Evolutionary conservation across 2,888 invertebrate genomes (phyloP).

Genomic region (Brachyptera risi): DNA sequence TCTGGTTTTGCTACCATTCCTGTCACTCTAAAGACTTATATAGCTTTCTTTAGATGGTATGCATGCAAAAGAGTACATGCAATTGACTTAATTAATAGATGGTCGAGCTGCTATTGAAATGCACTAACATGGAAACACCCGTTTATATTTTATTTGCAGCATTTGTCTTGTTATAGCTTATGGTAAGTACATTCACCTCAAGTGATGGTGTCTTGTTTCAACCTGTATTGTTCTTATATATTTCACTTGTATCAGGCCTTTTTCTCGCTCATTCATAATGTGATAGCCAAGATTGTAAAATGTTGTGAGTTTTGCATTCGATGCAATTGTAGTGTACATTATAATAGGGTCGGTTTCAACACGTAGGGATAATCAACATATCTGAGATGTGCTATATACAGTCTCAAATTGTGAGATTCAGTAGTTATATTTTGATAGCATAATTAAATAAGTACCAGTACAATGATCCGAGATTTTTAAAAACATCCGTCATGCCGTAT

Average conservation of each 20-base stretch:
- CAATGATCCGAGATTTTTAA: no score
- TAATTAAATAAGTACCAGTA: no score
- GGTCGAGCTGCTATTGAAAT: no score
- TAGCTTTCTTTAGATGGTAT: not conserved
- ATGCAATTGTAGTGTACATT: no score
- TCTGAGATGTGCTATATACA: no score
- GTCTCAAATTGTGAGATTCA: no score
- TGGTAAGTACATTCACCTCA: conserved; percentile 6
- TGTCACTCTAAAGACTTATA: not conserved
- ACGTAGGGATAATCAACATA: no score
- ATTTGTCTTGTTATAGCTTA: conserved; percentile 4
- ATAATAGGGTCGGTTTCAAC: no score
- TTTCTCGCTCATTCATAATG: conserved; percentile 7
- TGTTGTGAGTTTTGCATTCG: no score
- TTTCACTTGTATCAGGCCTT: no score
- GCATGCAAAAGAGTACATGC: conserved; percentile 14
- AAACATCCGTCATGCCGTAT: no score
- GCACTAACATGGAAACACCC: conserved; percentile 6
- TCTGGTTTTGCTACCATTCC: not conserved
- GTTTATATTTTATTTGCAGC: not conserved
- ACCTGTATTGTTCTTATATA: not conserved
- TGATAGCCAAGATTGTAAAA: conserved; percentile 10
- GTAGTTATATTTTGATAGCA: no score
- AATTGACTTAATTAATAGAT: conserved; percentile 3
- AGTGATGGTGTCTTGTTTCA: not conserved